These are phyloP conservation scores for Formica exsecta DNA, from an alignment of 1,140 invertebrate genomes.

Conservation along the genomic window DNA sequence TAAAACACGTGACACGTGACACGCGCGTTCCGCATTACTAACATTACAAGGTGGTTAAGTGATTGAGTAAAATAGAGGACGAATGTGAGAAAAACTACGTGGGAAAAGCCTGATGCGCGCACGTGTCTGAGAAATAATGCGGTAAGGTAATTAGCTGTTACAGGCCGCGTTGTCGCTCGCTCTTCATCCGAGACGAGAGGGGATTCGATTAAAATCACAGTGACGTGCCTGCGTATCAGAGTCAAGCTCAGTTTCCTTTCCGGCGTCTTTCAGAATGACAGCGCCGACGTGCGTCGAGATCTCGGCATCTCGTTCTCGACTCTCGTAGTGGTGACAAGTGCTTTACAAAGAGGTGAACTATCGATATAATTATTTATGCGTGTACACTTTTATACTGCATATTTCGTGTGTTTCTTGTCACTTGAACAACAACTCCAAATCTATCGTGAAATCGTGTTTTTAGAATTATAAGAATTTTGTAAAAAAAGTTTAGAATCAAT, in stretches of 20 bases:
- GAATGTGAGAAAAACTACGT: neutral
- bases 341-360: constrained; percentile 44
- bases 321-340: constrained; percentile 29
- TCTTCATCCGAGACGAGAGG: constrained; percentile 48
- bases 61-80: neutral
- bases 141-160: constrained; percentile 63
- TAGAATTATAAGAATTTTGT: neutral
- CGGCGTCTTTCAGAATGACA: constrained; percentile 71
- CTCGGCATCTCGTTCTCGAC: neutral
- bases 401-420: neutral
- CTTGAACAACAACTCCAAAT: neutral
- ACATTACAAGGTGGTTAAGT: constrained; percentile 11
- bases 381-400: constrained; percentile 12
- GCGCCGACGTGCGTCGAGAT: constrained; percentile 20
- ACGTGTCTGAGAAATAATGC: constrained; percentile 17
- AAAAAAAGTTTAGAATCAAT: neutral
- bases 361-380: constrained; percentile 48
- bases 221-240: constrained; percentile 62
- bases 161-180: constrained; percentile 39
- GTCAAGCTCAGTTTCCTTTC: constrained; percentile 69
- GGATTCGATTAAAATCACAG: constrained; percentile 69
- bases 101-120: constrained; percentile 19
- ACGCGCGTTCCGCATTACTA: neutral
- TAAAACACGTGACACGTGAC: neutral
- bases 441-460: neutral